A percentile compares a stretch with the other conserved stretches of the same genome.
Evolutionary conservation across 2,797 vertebrate species (phyloP).

Genomic region (Coranthus polyacanthus): DNA sequence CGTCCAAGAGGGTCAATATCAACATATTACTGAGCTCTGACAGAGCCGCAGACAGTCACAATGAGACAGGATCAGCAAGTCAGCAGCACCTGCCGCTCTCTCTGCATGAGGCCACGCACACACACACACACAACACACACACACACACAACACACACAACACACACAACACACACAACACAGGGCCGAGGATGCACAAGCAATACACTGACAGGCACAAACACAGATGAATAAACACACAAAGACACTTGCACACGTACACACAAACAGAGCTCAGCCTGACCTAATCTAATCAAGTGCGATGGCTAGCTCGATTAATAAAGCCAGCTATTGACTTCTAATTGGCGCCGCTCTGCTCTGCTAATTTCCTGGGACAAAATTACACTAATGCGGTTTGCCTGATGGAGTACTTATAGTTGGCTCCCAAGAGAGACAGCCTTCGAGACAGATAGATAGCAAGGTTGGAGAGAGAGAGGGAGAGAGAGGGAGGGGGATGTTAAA

Average conservation of each 20-base stretch:
- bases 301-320: constrained; percentile 92
- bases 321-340: constrained; percentile 91
- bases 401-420: constrained; percentile 88
- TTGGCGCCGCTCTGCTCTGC: constrained; percentile 90
- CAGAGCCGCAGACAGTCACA: constrained; percentile 84
- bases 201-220: constrained; percentile 61
- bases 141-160: no score
- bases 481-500: constrained; percentile 74
- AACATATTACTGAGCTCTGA: constrained; percentile 83
- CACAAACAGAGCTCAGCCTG: constrained; percentile 67
- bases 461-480: constrained; percentile 38
- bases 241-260: constrained; percentile 44
- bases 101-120: constrained; percentile 49
- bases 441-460: constrained; percentile 77
- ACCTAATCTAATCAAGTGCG: constrained; percentile 89
- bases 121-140: no score
- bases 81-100: constrained; percentile 81
- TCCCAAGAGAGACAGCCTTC: constrained; percentile 84
- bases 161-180: no score
- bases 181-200: constrained; percentile 51
- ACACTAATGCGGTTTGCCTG: constrained; percentile 90
- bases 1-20: constrained; percentile 82
- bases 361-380: constrained; percentile 91
- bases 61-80: constrained; percentile 86
- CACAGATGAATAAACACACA: constrained; percentile 67